phyloP scores from a whole-genome alignment of 92 coral and sea anemone species.

The Parazoanthus swiftii region DNA sequence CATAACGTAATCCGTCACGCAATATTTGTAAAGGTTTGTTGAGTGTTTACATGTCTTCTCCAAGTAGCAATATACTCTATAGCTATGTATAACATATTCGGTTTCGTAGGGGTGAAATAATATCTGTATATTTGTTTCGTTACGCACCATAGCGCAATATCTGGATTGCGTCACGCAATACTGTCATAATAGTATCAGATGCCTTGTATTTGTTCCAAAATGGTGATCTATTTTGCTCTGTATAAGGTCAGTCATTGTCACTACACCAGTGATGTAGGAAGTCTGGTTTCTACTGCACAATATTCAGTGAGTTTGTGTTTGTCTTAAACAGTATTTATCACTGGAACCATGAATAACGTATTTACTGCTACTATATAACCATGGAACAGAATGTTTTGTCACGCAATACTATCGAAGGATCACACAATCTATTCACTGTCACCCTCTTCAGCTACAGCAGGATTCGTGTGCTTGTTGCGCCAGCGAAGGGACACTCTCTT shows the following conservation, averaged over 20 bases:
- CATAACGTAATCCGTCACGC: background rate
- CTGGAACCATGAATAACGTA: background rate
- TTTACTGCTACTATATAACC: background rate
- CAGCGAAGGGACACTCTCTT: constrained; percentile 69
- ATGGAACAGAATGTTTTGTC: background rate
- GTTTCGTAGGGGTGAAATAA: no score
- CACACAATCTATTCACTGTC: constrained; percentile 46
- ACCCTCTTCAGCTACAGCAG: constrained; percentile 21
- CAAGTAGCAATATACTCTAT: background rate
- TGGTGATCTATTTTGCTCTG: background rate
- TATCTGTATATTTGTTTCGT: background rate
- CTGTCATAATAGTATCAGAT: background rate
- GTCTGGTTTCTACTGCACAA: background rate
- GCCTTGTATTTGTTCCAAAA: background rate
- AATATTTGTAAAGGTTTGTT: background rate
- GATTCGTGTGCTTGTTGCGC: constrained; percentile 64
- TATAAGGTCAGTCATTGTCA: background rate
- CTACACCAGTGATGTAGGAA: background rate
- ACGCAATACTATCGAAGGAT: background rate
- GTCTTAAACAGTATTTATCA: background rate
- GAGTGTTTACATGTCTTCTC: background rate
- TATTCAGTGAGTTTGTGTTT: background rate
- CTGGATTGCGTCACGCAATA: background rate
- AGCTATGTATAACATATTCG: background rate
- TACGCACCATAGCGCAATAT: background rate